phyloP scores from a whole-genome alignment of 2,797 vertebrate species.

The Clamator glandarius region DNA sequence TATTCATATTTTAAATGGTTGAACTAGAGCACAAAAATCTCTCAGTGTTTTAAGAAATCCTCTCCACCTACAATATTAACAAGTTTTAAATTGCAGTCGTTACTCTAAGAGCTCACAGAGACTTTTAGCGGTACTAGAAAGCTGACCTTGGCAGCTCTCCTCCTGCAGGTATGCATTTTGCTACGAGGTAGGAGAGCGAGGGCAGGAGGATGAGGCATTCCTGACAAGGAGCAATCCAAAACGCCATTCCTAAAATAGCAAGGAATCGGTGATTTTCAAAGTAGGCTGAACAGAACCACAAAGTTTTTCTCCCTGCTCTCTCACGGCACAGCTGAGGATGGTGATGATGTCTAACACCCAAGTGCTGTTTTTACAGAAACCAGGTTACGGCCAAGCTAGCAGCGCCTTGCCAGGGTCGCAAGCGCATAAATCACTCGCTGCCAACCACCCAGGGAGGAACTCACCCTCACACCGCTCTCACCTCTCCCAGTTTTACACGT shows the following conservation, averaged over 20 bases:
- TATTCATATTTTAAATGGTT: not conserved
- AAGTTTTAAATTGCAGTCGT: not conserved
- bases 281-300: not conserved
- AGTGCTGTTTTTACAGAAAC: not conserved
- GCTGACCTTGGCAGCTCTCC: not conserved
- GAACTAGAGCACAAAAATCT: not conserved
- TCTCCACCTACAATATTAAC: not conserved
- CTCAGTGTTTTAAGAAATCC: not conserved
- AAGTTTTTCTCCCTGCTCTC: not conserved
- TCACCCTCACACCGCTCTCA: not conserved
- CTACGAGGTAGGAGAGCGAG: accelerated
- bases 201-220: not conserved
- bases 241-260: conserved; percentile 37
- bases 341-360: not conserved
- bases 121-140: not conserved
- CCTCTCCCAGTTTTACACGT: not conserved
- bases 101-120: not conserved
- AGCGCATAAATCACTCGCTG: accelerated
- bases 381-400: not conserved
- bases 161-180: not conserved
- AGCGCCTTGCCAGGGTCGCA: not conserved
- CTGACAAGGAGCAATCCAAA: not conserved
- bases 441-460: not conserved
- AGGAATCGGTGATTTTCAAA: not conserved
- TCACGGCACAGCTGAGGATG: not conserved